Evolutionary conservation across 2,113 vertebrate genomes (phyloP).

Genomic region (Bubo scandiacus): DNA sequence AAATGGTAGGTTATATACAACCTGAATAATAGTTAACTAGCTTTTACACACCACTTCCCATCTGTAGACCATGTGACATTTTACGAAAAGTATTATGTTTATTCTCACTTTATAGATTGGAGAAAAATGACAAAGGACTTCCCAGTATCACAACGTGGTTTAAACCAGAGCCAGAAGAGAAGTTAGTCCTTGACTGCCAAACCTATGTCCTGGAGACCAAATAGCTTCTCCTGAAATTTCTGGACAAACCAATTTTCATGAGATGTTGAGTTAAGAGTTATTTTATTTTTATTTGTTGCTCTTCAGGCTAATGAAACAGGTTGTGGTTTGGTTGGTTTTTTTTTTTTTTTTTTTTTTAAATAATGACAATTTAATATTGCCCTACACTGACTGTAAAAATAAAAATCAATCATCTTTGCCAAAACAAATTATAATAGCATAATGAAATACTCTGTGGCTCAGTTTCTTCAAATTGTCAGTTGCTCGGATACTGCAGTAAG

Average conservation of each 20-base stretch:
- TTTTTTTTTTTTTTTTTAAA: background rate
- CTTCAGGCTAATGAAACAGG: background rate
- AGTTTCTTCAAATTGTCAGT: background rate
- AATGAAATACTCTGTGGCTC: background rate
- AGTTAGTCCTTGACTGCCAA: background rate
- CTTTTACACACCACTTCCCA: background rate
- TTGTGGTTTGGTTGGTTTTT: background rate
- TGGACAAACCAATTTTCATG: background rate
- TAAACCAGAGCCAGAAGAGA: background rate
- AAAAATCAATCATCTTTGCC: background rate
- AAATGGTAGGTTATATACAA: background rate
- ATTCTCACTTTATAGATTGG: background rate
- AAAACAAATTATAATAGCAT: background rate
- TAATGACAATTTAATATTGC: background rate
- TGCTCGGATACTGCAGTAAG: background rate
- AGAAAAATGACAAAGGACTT: background rate
- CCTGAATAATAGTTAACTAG: background rate
- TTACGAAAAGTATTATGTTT: background rate
- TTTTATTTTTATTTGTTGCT: background rate
- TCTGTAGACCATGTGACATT: background rate
- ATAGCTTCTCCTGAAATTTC: background rate
- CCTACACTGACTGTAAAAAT: background rate
- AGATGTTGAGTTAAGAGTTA: background rate
- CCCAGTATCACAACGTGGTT: background rate
- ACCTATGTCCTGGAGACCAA: background rate